These are phyloP conservation scores for Acanthopagrus latus DNA, from an alignment of 2,797 vertebrate species.

Conservation along the genomic window DNA sequence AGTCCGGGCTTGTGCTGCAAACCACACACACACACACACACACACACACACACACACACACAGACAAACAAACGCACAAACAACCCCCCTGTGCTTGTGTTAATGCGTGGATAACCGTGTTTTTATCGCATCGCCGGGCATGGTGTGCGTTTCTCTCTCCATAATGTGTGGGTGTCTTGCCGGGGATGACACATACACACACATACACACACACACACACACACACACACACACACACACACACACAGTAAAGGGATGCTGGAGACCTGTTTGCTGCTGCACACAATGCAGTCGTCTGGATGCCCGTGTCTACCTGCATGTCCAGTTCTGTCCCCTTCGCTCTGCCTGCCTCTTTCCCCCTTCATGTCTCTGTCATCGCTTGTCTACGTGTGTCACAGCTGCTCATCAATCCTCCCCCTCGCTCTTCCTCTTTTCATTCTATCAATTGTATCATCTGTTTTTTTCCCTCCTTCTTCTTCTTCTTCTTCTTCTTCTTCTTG, in stretches of 20 bases:
- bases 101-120: constrained; percentile 45
- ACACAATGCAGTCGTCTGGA: constrained; percentile 44
- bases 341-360: not conserved
- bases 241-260: constrained; percentile 26
- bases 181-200: constrained; percentile 7
- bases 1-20: constrained; percentile 46
- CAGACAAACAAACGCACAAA: not conserved
- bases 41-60: not conserved
- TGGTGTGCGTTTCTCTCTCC: constrained; percentile 4
- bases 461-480: not conserved
- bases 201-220: not conserved
- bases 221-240: no score
- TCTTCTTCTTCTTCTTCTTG: constrained; percentile 28
- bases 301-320: constrained; percentile 25
- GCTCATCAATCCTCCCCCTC: constrained; percentile 15
- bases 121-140: constrained; percentile 34
- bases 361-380: not conserved
- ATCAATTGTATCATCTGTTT: constrained; percentile 37
- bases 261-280: constrained; percentile 51
- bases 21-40: constrained; percentile 8
- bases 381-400: constrained; percentile 14
- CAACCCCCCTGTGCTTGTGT: constrained; percentile 24
- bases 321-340: constrained; percentile 2
- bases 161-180: constrained; percentile 31
- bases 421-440: constrained; percentile 1